Percentiles rank a stretch among this genome's conserved stretches.
Conservation (phyloP, 1,140 invertebrate genomes). For the Diabrotica virgifera region DNA sequence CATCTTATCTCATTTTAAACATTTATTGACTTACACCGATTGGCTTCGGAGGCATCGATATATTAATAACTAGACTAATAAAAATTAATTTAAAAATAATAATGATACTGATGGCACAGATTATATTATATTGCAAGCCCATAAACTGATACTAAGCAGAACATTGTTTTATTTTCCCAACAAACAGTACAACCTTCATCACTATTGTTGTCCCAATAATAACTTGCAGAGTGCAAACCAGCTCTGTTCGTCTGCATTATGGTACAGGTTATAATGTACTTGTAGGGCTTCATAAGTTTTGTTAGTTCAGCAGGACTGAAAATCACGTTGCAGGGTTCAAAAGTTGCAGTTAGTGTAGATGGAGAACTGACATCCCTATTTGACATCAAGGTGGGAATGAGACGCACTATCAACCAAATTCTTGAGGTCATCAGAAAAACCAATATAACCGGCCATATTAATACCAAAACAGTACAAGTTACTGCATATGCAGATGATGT, state of each 20-base stretch:
- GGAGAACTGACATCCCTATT: too few species aligned
- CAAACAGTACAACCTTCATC: constrained; percentile 96
- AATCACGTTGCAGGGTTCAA: constrained; percentile 91
- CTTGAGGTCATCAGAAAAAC: too few species aligned
- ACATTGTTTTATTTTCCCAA: constrained; percentile 99
- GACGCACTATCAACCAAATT: too few species aligned
- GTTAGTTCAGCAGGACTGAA: constrained; percentile 87
- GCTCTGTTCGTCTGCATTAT: constrained; percentile 99
- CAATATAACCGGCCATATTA: too few species aligned
- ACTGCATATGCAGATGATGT: too few species aligned
- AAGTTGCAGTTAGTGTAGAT: too few species aligned
- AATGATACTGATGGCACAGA: neutral
- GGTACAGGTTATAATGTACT: constrained; percentile 97
- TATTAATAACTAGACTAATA: constrained; percentile 16
- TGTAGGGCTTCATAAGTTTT: constrained; percentile 95
- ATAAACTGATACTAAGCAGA: constrained; percentile 77
- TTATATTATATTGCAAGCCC: constrained; percentile 45
- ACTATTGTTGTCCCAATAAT: constrained; percentile 94
- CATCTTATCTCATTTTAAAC: too few species aligned
- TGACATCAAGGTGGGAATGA: too few species aligned
- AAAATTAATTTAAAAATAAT: constrained; percentile 2
- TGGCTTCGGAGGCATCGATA: too few species aligned
- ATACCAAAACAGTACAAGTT: too few species aligned
- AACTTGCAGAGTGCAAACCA: constrained; percentile 93
- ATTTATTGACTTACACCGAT: too few species aligned